Evolutionary conservation across 2,113 vertebrate species (phyloP), one percentile per base, ranked within the genome.

Genomic region (Sterrhoptilus dennistouni): DNA sequence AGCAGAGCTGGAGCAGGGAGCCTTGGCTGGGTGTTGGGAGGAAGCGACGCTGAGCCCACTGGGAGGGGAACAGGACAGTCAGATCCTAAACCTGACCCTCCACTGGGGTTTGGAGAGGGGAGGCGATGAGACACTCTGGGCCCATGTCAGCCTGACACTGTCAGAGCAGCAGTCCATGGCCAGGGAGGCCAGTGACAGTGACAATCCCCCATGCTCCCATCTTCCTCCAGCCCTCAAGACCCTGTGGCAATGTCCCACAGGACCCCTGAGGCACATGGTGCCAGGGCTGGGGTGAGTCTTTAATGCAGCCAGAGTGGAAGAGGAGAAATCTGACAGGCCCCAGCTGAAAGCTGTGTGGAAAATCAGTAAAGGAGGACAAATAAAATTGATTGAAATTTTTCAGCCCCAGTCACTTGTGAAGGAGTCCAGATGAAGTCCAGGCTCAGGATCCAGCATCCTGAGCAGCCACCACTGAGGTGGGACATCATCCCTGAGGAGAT

Each of bases 31-130:
- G 8, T 0, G 2, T 20, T 7, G 7, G 2, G 54, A 42, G 49
- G 52, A 35, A 31, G 28, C 1, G 0, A 33, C 0, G 1, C 18
- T 2, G 60, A 88, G 47, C 81, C 71, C 45, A 45, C 53, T 4
- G 0, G 24, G 53, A 53, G 40, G 21, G 28, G 35, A 31, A 6
- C 18, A 15, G 63, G 24, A 35, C 24, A 40, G 7, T 15, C 2
- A 0, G 44, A 22, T 27, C 52, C 77, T 33, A 45, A 66, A 66
- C 12, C 19, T 0, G 0, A 12, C 16, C 31, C 35, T 36, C 5
- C 50, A 5, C 35, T 29, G 61, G 33, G 40, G 7, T 69, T 54
- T 63, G 64, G 31, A 54, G 53, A 49, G 70, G n/a, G 40, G 54
- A 83, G 29, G 21, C 19, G 54, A 23, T 69, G 78, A 47, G 63